These are phyloP conservation scores for Strigops habroptila DNA, from an alignment of 2,113 vertebrate species.

Conservation along the genomic window DNA sequence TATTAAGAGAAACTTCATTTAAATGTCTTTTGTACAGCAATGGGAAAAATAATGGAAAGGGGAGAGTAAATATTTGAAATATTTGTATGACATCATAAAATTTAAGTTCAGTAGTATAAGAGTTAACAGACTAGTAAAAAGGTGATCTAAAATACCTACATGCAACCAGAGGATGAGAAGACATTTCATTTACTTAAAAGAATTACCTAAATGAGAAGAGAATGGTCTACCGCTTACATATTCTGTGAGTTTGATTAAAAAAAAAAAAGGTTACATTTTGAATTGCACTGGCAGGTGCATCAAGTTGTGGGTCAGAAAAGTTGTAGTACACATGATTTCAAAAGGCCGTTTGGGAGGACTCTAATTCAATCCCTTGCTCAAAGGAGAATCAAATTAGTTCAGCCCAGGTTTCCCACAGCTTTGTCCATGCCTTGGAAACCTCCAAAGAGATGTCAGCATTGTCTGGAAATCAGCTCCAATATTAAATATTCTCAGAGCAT, in stretches of 20 bases:
- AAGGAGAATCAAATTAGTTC: background rate
- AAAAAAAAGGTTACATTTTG: background rate
- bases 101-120: background rate
- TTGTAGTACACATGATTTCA: background rate
- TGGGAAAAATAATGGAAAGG: background rate
- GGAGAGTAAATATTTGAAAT: background rate
- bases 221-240: background rate
- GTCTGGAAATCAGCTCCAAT: background rate
- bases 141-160: background rate
- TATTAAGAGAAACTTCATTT: background rate
- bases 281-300: background rate
- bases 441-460: background rate
- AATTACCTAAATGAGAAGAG: background rate
- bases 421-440: background rate
- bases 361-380: background rate
- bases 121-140: background rate
- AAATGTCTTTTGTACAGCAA: background rate
- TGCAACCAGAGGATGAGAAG: background rate
- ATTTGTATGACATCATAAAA: background rate
- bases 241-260: background rate
- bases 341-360: background rate
- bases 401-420: background rate
- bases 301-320: background rate
- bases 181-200: background rate
- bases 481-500: background rate